Evolutionary conservation across 2,113 vertebrate species (phyloP), one percentile per base, ranked within the genome.

Genomic region (Phalacrocorax brasilianus): DNA sequence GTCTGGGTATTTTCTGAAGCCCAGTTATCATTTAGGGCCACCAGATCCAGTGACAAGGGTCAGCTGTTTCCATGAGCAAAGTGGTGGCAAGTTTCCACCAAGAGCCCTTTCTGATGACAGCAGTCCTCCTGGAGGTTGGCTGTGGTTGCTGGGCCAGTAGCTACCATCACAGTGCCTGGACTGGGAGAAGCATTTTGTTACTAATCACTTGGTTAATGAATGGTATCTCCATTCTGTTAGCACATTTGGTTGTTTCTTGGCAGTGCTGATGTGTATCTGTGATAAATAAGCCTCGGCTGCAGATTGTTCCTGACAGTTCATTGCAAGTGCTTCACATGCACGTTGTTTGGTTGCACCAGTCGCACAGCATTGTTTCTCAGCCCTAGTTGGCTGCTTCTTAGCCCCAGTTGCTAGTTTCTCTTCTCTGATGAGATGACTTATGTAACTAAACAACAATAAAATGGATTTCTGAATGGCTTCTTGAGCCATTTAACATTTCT

Each of bases 401-500:
- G 85, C 44, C 66, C 33, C 42, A 17, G 38, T 50, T 62, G 56
- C 91, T 95, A 47, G 42, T 89, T 91, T 81, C 77, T 84, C 47
- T 71, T 74, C 56, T 81, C 49, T 93, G 62, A 70, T 66, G 75
- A 67, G 81, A 88, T 93, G 76, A 66, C 12, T 92, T 72, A 32
- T 20, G 55, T 17, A 66, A 35, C 63, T 52, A 49, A 92, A 95
- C 30, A 91, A 72, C 45, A 85, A 49, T 49, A 72, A 74, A 73
- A 75, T 10, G 32, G 12, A 50, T 93, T 95, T 87, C 70, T 95
- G 73, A 95, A 75, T 82, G 94, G 91, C 86, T 91, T 44, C 44
- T 82, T 21, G 6, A 32, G 91, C 89, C 71, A 40, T 72, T 80
- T 85, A 58, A 76, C 40, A 24, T 75, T 87, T 82, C 73, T 81